Evolutionary conservation across 2,888 invertebrate species (phyloP).

Genomic region (Ophonus ardosiacus): DNA sequence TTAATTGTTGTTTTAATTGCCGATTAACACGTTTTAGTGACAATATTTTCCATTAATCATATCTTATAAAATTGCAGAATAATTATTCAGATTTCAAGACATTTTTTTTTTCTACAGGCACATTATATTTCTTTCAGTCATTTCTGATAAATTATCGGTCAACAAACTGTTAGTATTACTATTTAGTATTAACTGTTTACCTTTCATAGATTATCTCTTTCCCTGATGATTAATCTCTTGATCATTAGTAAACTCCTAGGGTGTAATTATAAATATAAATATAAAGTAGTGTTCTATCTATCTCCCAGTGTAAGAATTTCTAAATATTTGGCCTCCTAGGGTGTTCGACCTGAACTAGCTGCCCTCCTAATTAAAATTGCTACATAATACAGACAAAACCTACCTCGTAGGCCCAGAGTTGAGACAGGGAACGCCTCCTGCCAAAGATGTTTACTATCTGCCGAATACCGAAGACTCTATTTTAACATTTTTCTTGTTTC

Average conservation of each 20-base stretch:
- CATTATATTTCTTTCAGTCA: too few species aligned
- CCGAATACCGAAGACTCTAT: background rate
- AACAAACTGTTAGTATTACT: too few species aligned
- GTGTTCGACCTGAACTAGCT: slow-evolving; percentile 29
- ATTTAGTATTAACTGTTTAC: too few species aligned
- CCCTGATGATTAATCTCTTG: background rate
- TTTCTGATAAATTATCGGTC: too few species aligned
- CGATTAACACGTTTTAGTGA: too few species aligned
- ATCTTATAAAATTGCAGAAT: too few species aligned
- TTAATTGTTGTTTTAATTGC: too few species aligned
- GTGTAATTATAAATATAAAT: background rate
- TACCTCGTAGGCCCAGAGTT: slow-evolving; percentile 31
- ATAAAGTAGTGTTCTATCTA: background rate
- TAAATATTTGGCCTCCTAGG: slow-evolving; percentile 60
- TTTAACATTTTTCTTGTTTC: slow-evolving; percentile 28
- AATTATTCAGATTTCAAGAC: too few species aligned
- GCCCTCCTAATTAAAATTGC: slow-evolving; percentile 55
- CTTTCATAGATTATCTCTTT: background rate
- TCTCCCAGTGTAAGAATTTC: slow-evolving; percentile 30
- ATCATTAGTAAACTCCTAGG: background rate
- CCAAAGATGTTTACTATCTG: slow-evolving; percentile 45
- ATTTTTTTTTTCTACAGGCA: too few species aligned
- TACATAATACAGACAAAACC: slow-evolving; percentile 61
- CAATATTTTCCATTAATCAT: too few species aligned
- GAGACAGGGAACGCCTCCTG: slow-evolving; percentile 3